A percentile compares a stretch with the other conserved stretches of the same genome.
Conservation (phyloP, 2,113 vertebrate species). For the Myiozetetes cayanensis region DNA sequence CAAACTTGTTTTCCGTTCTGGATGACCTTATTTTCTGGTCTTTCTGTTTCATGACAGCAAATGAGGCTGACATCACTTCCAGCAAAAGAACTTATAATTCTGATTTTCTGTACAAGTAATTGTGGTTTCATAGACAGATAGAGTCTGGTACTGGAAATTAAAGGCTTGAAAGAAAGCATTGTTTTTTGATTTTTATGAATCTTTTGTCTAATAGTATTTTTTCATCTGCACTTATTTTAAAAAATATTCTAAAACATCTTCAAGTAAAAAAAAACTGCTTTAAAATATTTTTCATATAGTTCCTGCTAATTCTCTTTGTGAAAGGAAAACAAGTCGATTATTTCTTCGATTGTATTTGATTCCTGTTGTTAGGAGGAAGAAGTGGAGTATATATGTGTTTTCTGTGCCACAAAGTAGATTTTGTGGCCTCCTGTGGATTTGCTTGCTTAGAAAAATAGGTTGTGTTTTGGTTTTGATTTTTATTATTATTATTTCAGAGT, state of each 20-base stretch:
- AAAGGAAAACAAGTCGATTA: background rate
- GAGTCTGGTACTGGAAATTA: background rate
- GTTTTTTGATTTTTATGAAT: background rate
- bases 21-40: background rate
- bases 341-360: background rate
- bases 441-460: background rate
- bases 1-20: constrained; percentile 53
- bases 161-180: constrained; percentile 16
- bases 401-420: background rate
- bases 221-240: background rate
- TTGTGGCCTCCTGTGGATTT: background rate
- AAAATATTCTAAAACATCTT: background rate
- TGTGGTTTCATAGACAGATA: background rate
- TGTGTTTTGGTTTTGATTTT: background rate
- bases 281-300: background rate
- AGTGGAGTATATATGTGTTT: background rate
- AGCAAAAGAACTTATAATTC: constrained; percentile 20
- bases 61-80: constrained; percentile 33
- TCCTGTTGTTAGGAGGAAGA: background rate
- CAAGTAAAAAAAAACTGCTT: background rate
- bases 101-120: constrained; percentile 10
- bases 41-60: background rate
- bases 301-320: background rate
- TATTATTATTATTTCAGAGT: background rate
- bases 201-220: background rate